These are phyloP conservation scores for Neodiprion lecontei DNA, from an alignment of 1,140 invertebrate genomes.

Conservation along the genomic window DNA sequence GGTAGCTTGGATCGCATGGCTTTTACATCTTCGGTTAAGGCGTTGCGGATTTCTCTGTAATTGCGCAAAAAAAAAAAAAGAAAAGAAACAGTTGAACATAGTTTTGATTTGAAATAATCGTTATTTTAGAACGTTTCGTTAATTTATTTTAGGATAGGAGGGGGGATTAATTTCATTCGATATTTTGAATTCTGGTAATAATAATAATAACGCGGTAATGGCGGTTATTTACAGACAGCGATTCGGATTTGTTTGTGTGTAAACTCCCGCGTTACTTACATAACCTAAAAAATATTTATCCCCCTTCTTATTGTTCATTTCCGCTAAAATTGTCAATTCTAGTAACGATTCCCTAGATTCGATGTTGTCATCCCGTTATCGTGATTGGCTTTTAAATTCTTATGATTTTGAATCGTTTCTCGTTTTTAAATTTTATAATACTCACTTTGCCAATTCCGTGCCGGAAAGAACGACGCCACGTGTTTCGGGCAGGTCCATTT, in stretches of 20 bases:
- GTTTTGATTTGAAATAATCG: constrained; percentile 9
- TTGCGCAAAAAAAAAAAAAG: neutral
- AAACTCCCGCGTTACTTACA: too few species aligned
- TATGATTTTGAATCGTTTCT: too few species aligned
- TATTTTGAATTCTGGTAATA: too few species aligned
- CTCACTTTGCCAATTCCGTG: constrained; percentile 49
- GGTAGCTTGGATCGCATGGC: constrained; percentile 66
- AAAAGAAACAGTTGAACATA: neutral
- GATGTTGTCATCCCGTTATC: too few species aligned
- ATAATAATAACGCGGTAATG: too few species aligned
- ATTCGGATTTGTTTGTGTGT: neutral
- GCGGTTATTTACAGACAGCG: neutral
- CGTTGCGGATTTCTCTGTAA: constrained; percentile 76
- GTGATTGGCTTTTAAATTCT: too few species aligned
- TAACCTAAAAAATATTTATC: too few species aligned
- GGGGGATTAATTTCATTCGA: neutral
- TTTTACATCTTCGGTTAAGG: constrained; percentile 72
- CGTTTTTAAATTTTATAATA: constrained; percentile 21
- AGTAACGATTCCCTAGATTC: too few species aligned
- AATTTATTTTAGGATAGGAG: too few species aligned
- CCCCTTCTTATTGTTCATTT: too few species aligned
- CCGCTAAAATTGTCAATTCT: too few species aligned
- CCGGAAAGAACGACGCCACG: constrained; percentile 50
- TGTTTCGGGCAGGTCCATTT: constrained; percentile 39
- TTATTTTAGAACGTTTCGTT: neutral